Percentiles rank a stretch among this genome's conserved stretches.
Conservation (phyloP, 2,888 invertebrate genomes). For the Drosophila anomelani region DNA sequence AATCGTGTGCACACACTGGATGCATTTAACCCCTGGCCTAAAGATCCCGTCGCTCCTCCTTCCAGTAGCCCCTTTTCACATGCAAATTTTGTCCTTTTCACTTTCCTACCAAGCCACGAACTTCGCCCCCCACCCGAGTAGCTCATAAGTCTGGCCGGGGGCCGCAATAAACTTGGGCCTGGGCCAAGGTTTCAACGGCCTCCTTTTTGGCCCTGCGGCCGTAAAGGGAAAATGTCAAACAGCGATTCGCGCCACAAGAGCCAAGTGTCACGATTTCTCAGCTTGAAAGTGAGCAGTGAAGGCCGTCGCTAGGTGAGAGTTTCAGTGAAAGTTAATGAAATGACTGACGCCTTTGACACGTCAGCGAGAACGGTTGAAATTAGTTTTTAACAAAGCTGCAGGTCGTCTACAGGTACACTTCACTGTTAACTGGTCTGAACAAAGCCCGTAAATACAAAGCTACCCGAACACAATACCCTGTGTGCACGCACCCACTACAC, state of each 20-base stretch:
- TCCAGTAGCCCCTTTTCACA: conserved; percentile 39
- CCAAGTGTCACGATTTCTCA: conserved; percentile 52
- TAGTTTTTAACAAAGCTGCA: conserved; percentile 60
- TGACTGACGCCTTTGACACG: conserved; percentile 55
- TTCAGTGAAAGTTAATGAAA: conserved; percentile 65
- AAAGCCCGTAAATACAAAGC: conserved; percentile 30
- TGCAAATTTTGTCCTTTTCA: conserved; percentile 59
- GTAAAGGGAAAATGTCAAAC: conserved; percentile 25
- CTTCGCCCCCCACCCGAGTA: conserved; percentile 19
- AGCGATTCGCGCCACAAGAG: conserved; percentile 19
- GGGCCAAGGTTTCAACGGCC: conserved; percentile 43
- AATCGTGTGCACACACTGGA: conserved; percentile 47
- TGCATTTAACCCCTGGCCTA: conserved; percentile 60
- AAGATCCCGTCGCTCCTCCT: conserved; percentile 8
- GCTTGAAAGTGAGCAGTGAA: conserved; percentile 32
- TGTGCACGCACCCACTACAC: conserved; percentile 1
- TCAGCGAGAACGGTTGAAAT: conserved; percentile 50
- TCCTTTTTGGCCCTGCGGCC: conserved; percentile 14
- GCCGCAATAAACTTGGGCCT: conserved; percentile 58
- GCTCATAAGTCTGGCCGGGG: conserved; percentile 35
- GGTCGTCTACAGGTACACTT: conserved; percentile 38
- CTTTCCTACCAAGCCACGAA: conserved; percentile 36
- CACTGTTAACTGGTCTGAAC: conserved; percentile 12
- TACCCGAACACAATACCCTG: conserved; percentile 17
- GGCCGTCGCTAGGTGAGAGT: conserved; percentile 13